Evolutionary conservation across 2,113 vertebrate genomes (phyloP).

Genomic region (Furnarius figulus): DNA sequence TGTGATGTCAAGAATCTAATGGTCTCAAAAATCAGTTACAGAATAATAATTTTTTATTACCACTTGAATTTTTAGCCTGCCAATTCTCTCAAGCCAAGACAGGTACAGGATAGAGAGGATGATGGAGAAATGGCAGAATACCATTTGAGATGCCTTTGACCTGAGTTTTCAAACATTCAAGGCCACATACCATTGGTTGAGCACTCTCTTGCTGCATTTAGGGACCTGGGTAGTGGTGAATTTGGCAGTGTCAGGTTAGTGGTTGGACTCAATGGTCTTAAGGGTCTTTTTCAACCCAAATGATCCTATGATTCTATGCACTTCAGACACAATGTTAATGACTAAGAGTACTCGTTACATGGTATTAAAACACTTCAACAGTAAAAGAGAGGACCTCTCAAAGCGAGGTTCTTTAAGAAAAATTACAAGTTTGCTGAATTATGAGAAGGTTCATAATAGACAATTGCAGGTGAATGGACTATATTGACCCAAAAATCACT

Average conservation of each 20-base stretch:
- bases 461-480: not conserved
- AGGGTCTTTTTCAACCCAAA: not conserved
- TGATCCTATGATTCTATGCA: not conserved
- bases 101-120: not conserved
- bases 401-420: not conserved
- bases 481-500: not conserved
- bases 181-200: not conserved
- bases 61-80: not conserved
- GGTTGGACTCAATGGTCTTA: not conserved
- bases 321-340: not conserved
- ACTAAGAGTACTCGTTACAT: rapidly evolving
- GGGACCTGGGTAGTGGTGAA: not conserved
- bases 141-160: not conserved
- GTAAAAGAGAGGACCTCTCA: not conserved
- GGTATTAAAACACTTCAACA: not conserved
- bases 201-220: not conserved
- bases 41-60: not conserved
- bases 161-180: not conserved
- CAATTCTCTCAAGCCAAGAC: not conserved
- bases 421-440: not conserved
- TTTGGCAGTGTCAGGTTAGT: not conserved
- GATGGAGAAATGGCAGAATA: not conserved
- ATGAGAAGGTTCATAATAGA: not conserved
- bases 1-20: not conserved
- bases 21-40: not conserved